A percentile compares a stretch with the other conserved stretches of the same genome.
Evolutionary conservation across 2,797 vertebrate genomes (phyloP).

Genomic region (Xiphorhynchus erythropygius): DNA sequence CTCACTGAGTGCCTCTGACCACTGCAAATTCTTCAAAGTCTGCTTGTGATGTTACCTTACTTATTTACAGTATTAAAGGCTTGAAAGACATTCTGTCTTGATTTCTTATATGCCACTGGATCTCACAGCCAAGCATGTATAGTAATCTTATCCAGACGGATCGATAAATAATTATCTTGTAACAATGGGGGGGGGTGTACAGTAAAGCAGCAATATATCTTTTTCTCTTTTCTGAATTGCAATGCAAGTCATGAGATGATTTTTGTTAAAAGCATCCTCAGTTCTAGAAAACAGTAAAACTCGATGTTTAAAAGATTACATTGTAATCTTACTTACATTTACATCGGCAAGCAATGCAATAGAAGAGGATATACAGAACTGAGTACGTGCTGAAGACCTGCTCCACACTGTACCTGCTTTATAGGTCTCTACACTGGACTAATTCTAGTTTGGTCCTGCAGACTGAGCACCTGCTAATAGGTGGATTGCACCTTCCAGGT

Average conservation of each 20-base stretch:
- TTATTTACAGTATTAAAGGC: not conserved
- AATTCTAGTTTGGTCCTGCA: not conserved
- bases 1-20: not conserved
- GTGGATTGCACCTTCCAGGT: not conserved
- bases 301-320: not conserved
- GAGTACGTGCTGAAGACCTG: not conserved
- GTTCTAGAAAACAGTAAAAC: not conserved
- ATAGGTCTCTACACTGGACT: not conserved
- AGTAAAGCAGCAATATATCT: fast-evolving
- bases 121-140: fast-evolving
- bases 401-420: not conserved
- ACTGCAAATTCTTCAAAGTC: not conserved
- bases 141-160: not conserved
- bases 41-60: not conserved
- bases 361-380: not conserved
- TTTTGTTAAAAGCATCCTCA: not conserved
- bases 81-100: not conserved
- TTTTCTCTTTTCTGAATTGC: not conserved
- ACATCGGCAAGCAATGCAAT: not conserved
- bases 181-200: fast-evolving
- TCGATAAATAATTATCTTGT: not conserved
- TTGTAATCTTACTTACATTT: not conserved
- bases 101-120: not conserved
- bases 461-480: fast-evolving
- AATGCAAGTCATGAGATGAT: not conserved